Base-by-base conservation (phyloP, 2,888 invertebrate species). In the Noctua janthe region DNA sequence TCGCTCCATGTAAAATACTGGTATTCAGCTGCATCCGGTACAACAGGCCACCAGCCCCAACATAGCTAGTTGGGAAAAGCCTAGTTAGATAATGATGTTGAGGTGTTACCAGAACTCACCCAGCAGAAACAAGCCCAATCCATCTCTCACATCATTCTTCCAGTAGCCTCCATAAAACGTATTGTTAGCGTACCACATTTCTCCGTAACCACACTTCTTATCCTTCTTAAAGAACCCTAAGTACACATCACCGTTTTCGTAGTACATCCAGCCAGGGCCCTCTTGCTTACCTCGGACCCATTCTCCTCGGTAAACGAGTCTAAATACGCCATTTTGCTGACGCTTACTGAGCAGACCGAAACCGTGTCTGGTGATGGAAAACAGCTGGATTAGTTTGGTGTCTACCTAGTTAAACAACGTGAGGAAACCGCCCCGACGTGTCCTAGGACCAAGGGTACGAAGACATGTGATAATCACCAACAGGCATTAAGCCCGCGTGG, bases 91-190 rank as follows among this genome's bases (percentile, higher is more conserved):
- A 35, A 35, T 64, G 15, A 15, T 35, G 35, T 7, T 59, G 13
- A 62, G 6, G 29, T 29, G 59, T 59, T 59, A 62, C 17, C 2
- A 17, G 29, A 51, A 88, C 89, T 91, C 86, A 97, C 97, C 93
- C 93, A 97, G 94, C 6, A 97, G 93, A 81, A 97, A 94, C 93
- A 97, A 96, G 17, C 98, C 98, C 78, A 97, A 88, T 5, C 97
- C 97, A 71, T 97, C 93, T 78, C 91, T 95, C 80, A 94, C 87
- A 88, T 95, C 94, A 85, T 94, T 94, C 17, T 92, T 92, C 98
- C 98, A 98, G 82, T 97, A 96, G 0, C 98, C 98, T 73, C 97
- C 97, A 84, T 98, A 98, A 89, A 97, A 97, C 0, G 97, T 97
- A 0, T 97, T 97, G 88, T 97, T 94, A 0, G 92, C 89, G 87